Base-by-base conservation (phyloP, 53 echinoderm and acorn worm species). In the Astropecten irregularis region DNA sequence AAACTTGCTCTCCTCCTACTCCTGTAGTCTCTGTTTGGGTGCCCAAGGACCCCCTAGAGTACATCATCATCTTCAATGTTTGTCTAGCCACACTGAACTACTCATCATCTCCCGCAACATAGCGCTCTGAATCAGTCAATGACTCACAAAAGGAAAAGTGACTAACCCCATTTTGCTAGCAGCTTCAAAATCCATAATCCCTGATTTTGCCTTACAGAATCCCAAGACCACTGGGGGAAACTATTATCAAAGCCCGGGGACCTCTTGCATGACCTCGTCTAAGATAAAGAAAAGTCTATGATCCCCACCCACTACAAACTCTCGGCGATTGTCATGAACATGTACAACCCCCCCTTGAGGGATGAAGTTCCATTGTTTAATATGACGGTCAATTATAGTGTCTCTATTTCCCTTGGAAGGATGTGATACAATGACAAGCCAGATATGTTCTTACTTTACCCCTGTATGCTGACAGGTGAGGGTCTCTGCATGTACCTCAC, bases 11-110 rank as follows among this genome's bases (percentile, higher is more conserved):
- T n/a, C n/a, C n/a, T n/a, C n/a, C n/a, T n/a, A n/a, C n/a, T n/a
- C n/a, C n/a, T n/a, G n/a, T n/a, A n/a, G n/a, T n/a, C n/a, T 42
- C 11, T 68, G 46, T 68, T 68, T 68, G 68, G 68, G 68, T 68
- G 68, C 68, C 68, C 32, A 46, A 23, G 25, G 11, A 21, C 28
- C 49, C 49, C 48, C 70, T 10, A 32, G 35, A 50, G 71, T 33
- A 18, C 15, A 71, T n/a, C n/a, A 33, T 49, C 52, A 71, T 71
- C 52, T 33, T 47, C 32, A 29, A n/a, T 71, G 71, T 71, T 71
- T 71, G 52, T 71, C 50, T 71, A 71, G 71, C 71, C 71, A 71
- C 52, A 3, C 42, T 1, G 16, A 32, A 34, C 50, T 30, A 50
- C 52, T 49, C 23, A 14, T 4, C 42, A 25, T 15, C 15, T 26